Evolutionary conservation across 2,797 vertebrate species (phyloP).

Genomic region (Clarias pachynema): DNA sequence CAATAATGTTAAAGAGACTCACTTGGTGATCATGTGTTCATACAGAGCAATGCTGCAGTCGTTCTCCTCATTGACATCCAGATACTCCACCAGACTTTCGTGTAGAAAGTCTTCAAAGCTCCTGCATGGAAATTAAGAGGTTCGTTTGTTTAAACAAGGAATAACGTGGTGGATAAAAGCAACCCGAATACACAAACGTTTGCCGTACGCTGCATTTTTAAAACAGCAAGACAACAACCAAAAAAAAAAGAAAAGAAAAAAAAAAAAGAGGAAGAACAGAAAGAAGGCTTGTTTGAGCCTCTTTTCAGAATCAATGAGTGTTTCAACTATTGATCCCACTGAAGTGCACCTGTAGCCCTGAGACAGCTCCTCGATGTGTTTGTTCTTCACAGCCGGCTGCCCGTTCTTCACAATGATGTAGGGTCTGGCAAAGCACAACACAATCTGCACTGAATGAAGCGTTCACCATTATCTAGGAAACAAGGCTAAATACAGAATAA

Average conservation of each 20-base stretch:
- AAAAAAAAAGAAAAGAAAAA: too few species aligned
- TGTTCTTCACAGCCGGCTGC: slow-evolving; percentile 91
- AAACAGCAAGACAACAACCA: neutral
- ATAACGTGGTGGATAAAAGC: neutral
- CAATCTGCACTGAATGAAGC: slow-evolving; percentile 24
- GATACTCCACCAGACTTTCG: slow-evolving; percentile 95
- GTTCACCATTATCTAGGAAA: neutral
- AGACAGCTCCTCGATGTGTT: slow-evolving; percentile 94
- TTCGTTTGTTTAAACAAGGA: slow-evolving; percentile 6
- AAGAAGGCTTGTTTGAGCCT: slow-evolving; percentile 19
- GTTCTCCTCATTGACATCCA: slow-evolving; percentile 98
- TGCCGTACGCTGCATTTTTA: neutral
- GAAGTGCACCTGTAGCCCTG: slow-evolving; percentile 92
- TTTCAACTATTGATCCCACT: slow-evolving; percentile 35
- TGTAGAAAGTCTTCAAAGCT: slow-evolving; percentile 98
- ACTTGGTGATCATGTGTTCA: slow-evolving; percentile 93
- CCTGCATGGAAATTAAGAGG: slow-evolving; percentile 67
- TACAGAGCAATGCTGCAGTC: slow-evolving; percentile 96
- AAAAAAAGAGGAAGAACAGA: neutral
- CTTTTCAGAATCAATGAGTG: slow-evolving; percentile 46
- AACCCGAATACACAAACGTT: neutral
- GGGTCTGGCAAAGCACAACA: slow-evolving; percentile 75
- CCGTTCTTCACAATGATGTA: slow-evolving; percentile 98
- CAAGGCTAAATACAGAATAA: neutral
- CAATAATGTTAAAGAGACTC: slow-evolving; percentile 61